Base-by-base conservation (phyloP, 1,140 invertebrate genomes). In the Adoxophyes honmai region DNA sequence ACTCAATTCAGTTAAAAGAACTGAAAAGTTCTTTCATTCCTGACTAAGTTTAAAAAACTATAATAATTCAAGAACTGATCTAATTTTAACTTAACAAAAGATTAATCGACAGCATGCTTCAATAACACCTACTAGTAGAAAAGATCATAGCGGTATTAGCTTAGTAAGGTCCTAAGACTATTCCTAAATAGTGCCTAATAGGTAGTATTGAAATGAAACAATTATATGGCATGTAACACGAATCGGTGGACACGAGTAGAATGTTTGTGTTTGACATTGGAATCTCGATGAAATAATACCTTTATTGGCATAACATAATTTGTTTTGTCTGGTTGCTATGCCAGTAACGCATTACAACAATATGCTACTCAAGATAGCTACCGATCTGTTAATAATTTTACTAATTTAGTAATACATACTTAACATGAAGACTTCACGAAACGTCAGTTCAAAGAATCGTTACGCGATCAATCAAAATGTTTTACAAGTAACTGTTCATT, bases 221-320 rank as follows among this genome's bases (percentile, higher is more conserved):
- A 3, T 28, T 6, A 2, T 28, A 28, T 48, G 16, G 14, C 7
- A 48, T 21, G 10, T 21, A 33, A 48, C 42, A 48, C 21, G n/a
- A 11, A 48, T 48, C 42, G 4, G n/a, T 10, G 4, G 21, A 48
- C 16, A 21, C 28, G 18, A 28, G 11, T 4, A 42, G 21, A 60
- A 60, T 55, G 57, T 59, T 42, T 52, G 48, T 55, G 36, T 52
- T 59, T 56, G 56, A 59, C 56, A 59, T 59, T 37, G 37, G 44
- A 55, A 57, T 38, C 51, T 57, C 35, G 34, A 58, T 63, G 42
- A 48, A 48, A 48, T 48, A 48, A 48, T 48, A 48, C 16, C 42
- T 48, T n/a, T 11, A 48, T 28, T 28, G n/a, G 42, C 42, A 48
- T 28, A 48, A 33, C 42, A 28, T 11, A 11, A 48, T 48, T 48